Conservation (phyloP, 2,888 invertebrate species). For the Yponomeuta malinellus region DNA sequence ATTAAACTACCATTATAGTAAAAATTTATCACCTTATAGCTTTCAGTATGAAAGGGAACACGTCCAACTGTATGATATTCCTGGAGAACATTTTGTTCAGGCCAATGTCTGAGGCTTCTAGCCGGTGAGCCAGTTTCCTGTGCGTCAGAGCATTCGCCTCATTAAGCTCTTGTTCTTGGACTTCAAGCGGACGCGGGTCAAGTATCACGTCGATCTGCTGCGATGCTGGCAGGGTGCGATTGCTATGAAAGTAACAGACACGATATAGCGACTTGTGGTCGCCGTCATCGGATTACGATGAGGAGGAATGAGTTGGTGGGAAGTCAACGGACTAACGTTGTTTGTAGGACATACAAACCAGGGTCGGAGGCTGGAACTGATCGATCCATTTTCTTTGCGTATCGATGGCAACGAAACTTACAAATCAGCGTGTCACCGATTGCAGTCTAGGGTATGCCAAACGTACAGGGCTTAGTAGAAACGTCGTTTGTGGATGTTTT, state of each 20-base stretch:
- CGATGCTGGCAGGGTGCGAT: conserved; percentile 75
- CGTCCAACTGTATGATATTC: conserved; percentile 80
- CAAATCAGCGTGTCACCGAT: no score
- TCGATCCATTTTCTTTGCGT: no score
- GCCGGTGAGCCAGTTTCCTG: conserved; percentile 80
- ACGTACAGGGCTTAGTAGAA: no score
- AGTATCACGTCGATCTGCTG: conserved; percentile 80
- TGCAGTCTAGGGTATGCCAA: no score
- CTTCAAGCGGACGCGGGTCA: conserved; percentile 79
- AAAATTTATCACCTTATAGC: conserved; percentile 65
- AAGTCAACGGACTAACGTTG: no score
- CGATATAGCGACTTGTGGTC: background rate
- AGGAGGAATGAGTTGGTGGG: no score
- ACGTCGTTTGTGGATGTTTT: no score
- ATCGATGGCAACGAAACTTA: no score
- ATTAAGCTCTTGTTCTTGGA: conserved; percentile 76
- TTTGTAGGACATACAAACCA: no score
- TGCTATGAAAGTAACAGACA: conserved; percentile 42
- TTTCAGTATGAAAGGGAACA: conserved; percentile 77
- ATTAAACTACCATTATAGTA: no score
- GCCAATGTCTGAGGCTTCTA: conserved; percentile 80
- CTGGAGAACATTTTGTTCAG: conserved; percentile 78
- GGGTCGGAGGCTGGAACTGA: no score
- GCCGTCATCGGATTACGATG: no score
- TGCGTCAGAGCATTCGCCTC: conserved; percentile 78